Conservation (phyloP, 2,797 vertebrate species). For the Microctenopoma lineatum region DNA sequence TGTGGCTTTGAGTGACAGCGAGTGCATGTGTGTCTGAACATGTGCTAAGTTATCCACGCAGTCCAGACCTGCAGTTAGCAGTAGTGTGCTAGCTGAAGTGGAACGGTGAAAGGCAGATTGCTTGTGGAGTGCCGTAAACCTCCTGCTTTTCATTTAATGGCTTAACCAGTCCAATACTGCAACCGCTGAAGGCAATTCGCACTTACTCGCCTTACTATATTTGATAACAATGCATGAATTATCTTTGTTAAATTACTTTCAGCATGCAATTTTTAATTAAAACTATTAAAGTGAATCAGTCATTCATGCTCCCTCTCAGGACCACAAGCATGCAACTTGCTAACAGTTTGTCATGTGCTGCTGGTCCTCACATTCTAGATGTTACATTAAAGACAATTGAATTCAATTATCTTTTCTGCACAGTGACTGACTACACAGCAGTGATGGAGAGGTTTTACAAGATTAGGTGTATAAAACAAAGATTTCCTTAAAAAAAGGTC, state of each 20-base stretch:
- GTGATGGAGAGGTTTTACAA: slow-evolving; percentile 22
- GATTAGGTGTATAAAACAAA: slow-evolving; percentile 3
- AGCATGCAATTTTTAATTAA: slow-evolving; percentile 67
- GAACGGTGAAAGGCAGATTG: slow-evolving; percentile 78
- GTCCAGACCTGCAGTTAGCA: slow-evolving; percentile 73
- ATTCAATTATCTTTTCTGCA: slow-evolving; percentile 8
- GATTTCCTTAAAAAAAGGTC: neutral
- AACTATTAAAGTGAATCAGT: slow-evolving; percentile 69
- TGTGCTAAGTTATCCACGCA: slow-evolving; percentile 63
- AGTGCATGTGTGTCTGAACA: slow-evolving; percentile 30
- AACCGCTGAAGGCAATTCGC: slow-evolving; percentile 57
- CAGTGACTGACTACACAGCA: slow-evolving; percentile 15
- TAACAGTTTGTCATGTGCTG: slow-evolving; percentile 50
- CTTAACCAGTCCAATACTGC: slow-evolving; percentile 79
- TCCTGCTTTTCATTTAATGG: slow-evolving; percentile 80
- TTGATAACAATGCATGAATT: slow-evolving; percentile 74
- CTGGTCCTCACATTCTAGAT: slow-evolving; percentile 24
- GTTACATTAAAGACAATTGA: slow-evolving; percentile 54
- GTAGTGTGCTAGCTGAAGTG: slow-evolving; percentile 76
- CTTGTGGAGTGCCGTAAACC: slow-evolving; percentile 69
- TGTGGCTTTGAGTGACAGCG: slow-evolving; percentile 31
- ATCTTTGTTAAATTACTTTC: slow-evolving; percentile 73
- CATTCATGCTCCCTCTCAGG: slow-evolving; percentile 50
- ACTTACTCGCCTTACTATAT: slow-evolving; percentile 54
- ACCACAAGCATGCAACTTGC: slow-evolving; percentile 46